Evolutionary conservation across 2,113 vertebrate genomes (phyloP), one percentile per base, ranked within the genome.

Genomic region (Alces alces): DNA sequence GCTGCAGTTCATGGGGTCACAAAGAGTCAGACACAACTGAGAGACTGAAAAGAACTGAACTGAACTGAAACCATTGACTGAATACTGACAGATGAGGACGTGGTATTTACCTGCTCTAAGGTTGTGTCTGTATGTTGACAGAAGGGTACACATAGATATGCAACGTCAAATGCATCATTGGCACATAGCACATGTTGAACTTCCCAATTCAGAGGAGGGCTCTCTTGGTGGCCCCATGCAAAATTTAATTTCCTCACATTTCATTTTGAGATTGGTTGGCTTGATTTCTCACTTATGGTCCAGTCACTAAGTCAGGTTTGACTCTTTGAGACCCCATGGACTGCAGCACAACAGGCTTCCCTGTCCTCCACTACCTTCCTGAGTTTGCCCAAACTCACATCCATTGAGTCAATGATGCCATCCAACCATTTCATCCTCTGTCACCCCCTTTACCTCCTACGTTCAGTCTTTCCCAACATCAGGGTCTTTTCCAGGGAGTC

Each of bases 91-190:
- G 30, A 3, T 13, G 7, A 55, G 6, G 17, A 36, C 4, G 1
- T 54, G 33, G 39, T 28, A 33, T 55, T 47, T 21, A 13, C 39
- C 33, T 64, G 21, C 14, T 86, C 27, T 11, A 10, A 43, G 90
- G 21, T 15, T 83, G 30, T 28, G 47, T 25, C 14, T 27, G 0
- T 17, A 7, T 9, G 2, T 36, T 76, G 30, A 86, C 43, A 36
- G 78, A 57, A 52, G 30, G 45, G 33, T 27, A 6, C 15, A 17
- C 33, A 76, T 17, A 52, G 8, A 33, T 52, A 21, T 7, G 1
- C 6, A 30, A 3, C 0, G 14, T 33, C 70, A 80, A 13, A 36
- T 4, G 14, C 14, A 7, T 30, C 17, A 1, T 2, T 45, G 54
- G 28, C 78, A 30, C 36, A 15, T 2, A 27, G 21, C 58, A 36